phyloP scores from a whole-genome alignment of 30 jellyfish, hydroid and myxozoan species.

The Calvadosia cruxmelitensis region DNA sequence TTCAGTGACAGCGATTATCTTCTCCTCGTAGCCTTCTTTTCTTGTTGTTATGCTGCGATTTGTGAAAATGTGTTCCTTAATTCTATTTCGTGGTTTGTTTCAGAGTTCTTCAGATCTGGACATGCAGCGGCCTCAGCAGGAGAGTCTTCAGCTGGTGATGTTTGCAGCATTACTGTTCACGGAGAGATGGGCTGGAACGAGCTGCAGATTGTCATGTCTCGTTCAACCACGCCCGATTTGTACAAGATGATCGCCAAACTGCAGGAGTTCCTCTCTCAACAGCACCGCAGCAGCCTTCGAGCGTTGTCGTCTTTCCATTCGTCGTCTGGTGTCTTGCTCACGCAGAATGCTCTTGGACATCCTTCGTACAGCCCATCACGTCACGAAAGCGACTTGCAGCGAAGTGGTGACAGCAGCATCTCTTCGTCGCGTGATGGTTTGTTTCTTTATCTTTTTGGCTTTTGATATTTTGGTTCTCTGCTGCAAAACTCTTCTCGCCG shows the following conservation, averaged over 20 bases:
- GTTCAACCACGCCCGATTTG: conserved; percentile 88
- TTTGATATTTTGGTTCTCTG: no score
- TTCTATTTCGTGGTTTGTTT: neutral
- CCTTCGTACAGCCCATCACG: neutral
- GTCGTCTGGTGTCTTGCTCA: neutral
- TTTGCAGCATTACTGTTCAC: conserved; percentile 9
- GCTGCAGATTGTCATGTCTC: conserved; percentile 68
- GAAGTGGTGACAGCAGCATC: neutral
- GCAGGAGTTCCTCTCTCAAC: conserved; percentile 81
- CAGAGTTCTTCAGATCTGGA: neutral
- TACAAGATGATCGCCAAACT: conserved; percentile 63
- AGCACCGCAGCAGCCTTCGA: conserved; percentile 78
- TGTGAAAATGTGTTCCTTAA: no score
- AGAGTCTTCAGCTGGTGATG: neutral
- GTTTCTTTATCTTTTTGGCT: no score
- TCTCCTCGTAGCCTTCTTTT: no score
- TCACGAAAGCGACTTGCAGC: neutral
- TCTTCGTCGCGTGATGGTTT: neutral
- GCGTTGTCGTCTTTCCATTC: conserved; percentile 37
- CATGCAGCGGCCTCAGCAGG: neutral
- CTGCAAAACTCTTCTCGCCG: no score
- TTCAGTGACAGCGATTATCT: no score
- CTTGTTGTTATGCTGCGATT: no score
- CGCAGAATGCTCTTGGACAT: neutral
- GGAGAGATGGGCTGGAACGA: conserved; percentile 84